Evolutionary conservation across 2,797 vertebrate genomes (phyloP), one percentile per base, ranked within the genome.

Genomic region (Gobio occitaniae): DNA sequence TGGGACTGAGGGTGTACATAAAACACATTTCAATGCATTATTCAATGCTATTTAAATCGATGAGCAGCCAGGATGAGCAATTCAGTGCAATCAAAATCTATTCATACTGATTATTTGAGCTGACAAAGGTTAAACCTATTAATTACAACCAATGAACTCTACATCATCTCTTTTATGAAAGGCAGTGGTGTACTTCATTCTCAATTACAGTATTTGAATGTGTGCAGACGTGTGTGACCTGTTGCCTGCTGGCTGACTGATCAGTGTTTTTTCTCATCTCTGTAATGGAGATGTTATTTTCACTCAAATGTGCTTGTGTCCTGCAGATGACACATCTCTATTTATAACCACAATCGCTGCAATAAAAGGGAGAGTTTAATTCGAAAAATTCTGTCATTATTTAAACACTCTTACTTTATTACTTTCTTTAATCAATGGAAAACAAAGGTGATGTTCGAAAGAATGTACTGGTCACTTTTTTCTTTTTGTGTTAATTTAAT

Each of bases 201-300:
- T 82, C 86, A 89, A 91, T 91, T 90, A 90, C 54, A 89, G 80
- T 7, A 44, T 69, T 44, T 59, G 86, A 70, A 78, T 75, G 56
- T 78, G 80, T 85, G 63, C 54, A 56, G 81, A 87, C 21, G 54
- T 84, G 84, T 69, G 77, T 88, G 88, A 91, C 88, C 89, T 87
- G 84, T 89, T 91, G 91, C 93, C 91, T 92, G 89, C 87, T 89
- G 84, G 88, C 93, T 94, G 93, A 93, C 87, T 94, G 94, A 93
- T 94, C 94, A 93, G 52, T 90, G 84, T 91, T 90, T 84, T 86
- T 92, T 84, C 68, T 93, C 93, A 94, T 95, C 90, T 93, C 89
- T 85, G 89, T 93, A 92, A 94, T 94, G 92, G 93, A 95, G 94
- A 93, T 92, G 92, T 92, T 92, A 94, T 93, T 95, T 94, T 94